Evolutionary conservation across 2,113 vertebrate species (phyloP).

Genomic region (Dermatemys mawii): DNA sequence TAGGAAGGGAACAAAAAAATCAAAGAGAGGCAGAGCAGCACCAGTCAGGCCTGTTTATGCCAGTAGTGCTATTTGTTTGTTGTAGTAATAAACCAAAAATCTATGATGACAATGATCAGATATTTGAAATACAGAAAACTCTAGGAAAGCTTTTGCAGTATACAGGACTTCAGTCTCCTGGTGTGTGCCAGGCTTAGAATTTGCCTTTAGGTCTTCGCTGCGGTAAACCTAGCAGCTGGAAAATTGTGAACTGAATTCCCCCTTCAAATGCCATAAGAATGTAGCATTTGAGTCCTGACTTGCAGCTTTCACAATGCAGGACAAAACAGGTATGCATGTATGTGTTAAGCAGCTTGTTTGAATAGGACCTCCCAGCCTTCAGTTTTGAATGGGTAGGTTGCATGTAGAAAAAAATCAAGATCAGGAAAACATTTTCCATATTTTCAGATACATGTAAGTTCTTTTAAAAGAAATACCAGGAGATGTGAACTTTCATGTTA

Average conservation of each 20-base stretch:
- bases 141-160: neutral
- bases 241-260: neutral
- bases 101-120: neutral
- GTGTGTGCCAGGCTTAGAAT: neutral
- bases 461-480: neutral
- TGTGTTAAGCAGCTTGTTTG: neutral
- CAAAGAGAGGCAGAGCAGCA: neutral
- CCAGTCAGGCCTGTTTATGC: neutral
- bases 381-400: conserved; percentile 37
- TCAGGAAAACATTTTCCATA: conserved; percentile 8
- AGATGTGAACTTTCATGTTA: neutral
- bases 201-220: neutral
- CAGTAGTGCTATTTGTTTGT: neutral
- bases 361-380: neutral
- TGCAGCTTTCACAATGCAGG: neutral
- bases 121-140: neutral
- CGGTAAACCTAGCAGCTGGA: neutral
- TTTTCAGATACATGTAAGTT: neutral
- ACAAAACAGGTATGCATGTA: conserved; percentile 19
- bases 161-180: neutral
- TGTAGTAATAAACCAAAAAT: neutral
- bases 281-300: conserved; percentile 20
- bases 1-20: neutral
- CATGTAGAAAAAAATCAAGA: neutral
- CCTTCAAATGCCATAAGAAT: neutral